Percentiles rank a stretch among this genome's conserved stretches.
phyloP scores from a whole-genome alignment of 2,888 invertebrate genomes.

The Tanypteryx hageni region DNA sequence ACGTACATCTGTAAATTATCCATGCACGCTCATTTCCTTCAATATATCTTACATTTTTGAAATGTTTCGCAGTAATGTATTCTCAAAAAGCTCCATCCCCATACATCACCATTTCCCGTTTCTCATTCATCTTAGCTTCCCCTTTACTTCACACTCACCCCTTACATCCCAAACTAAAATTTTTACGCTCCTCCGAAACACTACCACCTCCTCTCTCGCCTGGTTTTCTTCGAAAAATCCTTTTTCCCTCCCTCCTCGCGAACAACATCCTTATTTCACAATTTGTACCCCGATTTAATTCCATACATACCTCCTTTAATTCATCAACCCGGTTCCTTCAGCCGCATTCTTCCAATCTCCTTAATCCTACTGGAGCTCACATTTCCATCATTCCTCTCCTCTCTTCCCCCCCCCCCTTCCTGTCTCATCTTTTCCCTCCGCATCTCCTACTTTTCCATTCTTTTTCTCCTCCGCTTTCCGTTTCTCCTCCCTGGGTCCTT shows the following conservation, averaged over 20 bases:
- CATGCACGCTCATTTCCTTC: no score
- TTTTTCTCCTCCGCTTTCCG: no score
- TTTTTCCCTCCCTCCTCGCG: not conserved
- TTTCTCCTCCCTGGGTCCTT: no score
- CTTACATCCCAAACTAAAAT: not conserved
- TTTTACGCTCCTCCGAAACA: constrained; percentile 15
- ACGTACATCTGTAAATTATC: no score
- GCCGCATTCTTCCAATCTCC: constrained; percentile 32
- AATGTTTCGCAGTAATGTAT: no score
- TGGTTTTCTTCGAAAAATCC: not conserved
- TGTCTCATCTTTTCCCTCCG: not conserved
- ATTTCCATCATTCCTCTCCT: not conserved
- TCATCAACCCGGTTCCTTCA: not conserved
- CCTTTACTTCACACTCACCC: not conserved
- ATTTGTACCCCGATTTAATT: constrained; percentile 18
- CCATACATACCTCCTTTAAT: not conserved
- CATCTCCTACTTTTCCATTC: not conserved
- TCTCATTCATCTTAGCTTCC: no score
- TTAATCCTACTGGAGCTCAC: constrained; percentile 15
- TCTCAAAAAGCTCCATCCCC: no score
- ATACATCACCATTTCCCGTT: no score
- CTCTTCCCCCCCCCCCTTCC: not conserved
- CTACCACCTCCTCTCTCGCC: not conserved
- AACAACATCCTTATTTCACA: not conserved
- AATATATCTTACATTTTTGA: no score